Conservation (phyloP, 2,113 vertebrate genomes). For the Anguilla rostrata region DNA sequence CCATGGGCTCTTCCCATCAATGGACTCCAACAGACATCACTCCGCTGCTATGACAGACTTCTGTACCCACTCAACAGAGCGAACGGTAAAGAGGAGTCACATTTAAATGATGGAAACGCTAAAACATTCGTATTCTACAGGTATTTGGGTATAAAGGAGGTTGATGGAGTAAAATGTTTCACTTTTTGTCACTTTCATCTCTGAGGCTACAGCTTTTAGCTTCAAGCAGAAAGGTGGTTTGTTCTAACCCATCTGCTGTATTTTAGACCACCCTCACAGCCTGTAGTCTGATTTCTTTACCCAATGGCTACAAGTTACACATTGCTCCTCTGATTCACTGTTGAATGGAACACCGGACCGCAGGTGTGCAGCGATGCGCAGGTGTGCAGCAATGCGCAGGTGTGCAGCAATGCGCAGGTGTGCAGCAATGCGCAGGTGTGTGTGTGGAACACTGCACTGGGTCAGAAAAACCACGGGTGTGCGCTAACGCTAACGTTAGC, state of each 20-base stretch:
- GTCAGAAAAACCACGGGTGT: neutral
- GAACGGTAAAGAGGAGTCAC: neutral
- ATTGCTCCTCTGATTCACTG: conserved; percentile 8
- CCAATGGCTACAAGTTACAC: neutral
- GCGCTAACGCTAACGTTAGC: neutral
- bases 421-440: neutral
- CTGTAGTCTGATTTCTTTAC: neutral
- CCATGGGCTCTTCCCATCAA: neutral
- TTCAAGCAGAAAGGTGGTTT: neutral
- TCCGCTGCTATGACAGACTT: neutral
- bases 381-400: neutral
- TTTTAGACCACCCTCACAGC: neutral
- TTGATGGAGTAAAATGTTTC: neutral
- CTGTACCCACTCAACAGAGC: neutral
- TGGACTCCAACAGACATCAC: neutral
- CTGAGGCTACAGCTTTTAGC: neutral
- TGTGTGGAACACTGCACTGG: neutral
- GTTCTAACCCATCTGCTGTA: neutral
- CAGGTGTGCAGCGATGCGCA: neutral
- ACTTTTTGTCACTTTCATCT: neutral
- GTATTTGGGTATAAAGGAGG: conserved; percentile 4
- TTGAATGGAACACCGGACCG: neutral
- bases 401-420: neutral
- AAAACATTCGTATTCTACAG: conserved; percentile 8
- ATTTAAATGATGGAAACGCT: neutral